Evolutionary conservation across 2,113 vertebrate genomes (phyloP).

Genomic region (Jaculus jaculus): DNA sequence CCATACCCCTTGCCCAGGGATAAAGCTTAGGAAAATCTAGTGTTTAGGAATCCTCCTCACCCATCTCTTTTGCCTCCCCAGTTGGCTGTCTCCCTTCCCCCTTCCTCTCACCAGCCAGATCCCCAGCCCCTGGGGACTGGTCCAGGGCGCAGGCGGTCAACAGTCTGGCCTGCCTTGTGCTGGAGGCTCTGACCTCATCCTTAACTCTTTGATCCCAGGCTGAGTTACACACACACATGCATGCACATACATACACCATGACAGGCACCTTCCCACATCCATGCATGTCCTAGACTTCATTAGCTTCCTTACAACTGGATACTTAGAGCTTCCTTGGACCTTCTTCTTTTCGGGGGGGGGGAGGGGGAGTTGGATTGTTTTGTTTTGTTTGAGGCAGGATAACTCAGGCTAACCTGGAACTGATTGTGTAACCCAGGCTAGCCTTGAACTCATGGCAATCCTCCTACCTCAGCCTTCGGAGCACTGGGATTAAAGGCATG

Average conservation of each 20-base stretch:
- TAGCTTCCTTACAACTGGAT: neutral
- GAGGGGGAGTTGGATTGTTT: too few species aligned
- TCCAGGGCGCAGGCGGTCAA: slow-evolving; percentile 51
- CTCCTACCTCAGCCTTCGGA: too few species aligned
- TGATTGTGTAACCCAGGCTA: too few species aligned
- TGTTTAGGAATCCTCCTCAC: slow-evolving; percentile 7
- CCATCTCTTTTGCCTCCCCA: neutral
- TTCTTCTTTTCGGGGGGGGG: too few species aligned
- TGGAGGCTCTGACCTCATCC: slow-evolving; percentile 70
- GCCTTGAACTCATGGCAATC: too few species aligned
- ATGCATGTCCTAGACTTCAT: neutral
- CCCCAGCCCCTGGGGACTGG: slow-evolving; percentile 57
- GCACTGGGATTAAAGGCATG: too few species aligned
- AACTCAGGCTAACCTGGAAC: too few species aligned
- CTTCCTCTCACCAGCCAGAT: slow-evolving; percentile 55
- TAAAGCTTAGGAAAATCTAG: neutral
- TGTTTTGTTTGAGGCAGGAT: too few species aligned
- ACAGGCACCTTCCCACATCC: neutral
- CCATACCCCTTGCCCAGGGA: neutral
- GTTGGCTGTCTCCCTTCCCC: neutral
- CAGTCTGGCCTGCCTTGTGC: slow-evolving; percentile 46
- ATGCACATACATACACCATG: neutral
- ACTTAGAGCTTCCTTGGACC: neutral
- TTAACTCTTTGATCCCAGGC: slow-evolving; percentile 70
- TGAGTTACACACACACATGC: neutral